Evolutionary conservation across 2,888 invertebrate genomes (phyloP), one percentile per base, ranked within the genome.

Genomic region (Phengaris alcon): DNA sequence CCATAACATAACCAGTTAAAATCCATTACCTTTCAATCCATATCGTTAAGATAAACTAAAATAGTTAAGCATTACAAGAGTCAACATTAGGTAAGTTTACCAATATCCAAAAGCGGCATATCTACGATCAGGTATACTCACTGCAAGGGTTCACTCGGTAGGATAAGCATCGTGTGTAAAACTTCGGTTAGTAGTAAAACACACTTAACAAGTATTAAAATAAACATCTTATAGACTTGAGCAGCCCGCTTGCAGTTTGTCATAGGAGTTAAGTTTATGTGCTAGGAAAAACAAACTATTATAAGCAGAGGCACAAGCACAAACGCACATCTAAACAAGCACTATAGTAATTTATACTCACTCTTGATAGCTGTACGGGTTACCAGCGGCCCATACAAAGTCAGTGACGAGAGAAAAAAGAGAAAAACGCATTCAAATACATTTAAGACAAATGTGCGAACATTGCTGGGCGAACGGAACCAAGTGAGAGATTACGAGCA

Each of bases 351-450:
- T 89, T 89, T 93, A 94, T 95, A 95, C 95, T 95, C 95, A 95
- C 95, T 95, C 95, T 94, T 95, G 88, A 94, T 89, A 87, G 94
- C 95, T 95, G 95, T 94, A 93, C 91, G 92, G 93, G 91, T 95
- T 94, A 95, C 95, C 94, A 94, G 95, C 94, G 92, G 94, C 94
- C 94, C 95, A 95, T 95, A 94, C 94, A 95, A 95, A 95, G 94
- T 95, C 94, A 94, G 94, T 94, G 93, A 94, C 94, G 91, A 93
- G 93, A 94, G 93, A 94, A 93, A 94, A 94, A 94, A 93, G 93
- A 93, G 91, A 93, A 94, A 94, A 94, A 93, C 93, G 94, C 94
- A 94, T 94, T 94, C 94, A 94, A 93, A 90, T 93, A 94, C 91
- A 93, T 89, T 93, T 92, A 92, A 91, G 93, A 93, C 91, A 93